Evolutionary conservation across 2,797 vertebrate genomes (phyloP).

Genomic region (Diglossa cyanea): DNA sequence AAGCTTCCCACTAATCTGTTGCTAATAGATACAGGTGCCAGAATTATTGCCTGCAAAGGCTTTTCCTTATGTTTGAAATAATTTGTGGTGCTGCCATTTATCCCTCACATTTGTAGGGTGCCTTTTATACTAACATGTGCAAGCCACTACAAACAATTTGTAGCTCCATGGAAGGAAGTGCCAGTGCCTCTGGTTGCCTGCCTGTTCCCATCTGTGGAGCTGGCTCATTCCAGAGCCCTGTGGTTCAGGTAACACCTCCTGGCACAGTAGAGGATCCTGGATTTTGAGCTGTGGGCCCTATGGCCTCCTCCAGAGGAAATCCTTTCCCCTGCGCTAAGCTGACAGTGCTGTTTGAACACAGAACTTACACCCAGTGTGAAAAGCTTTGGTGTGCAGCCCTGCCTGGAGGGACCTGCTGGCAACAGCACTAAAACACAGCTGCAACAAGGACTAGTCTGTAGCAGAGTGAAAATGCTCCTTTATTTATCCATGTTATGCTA

Average conservation of each 20-base stretch:
- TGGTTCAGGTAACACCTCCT: background rate
- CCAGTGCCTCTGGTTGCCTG: background rate
- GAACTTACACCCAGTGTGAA: background rate
- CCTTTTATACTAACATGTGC: background rate
- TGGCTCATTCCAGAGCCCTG: background rate
- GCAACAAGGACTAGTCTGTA: background rate
- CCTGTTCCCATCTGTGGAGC: background rate
- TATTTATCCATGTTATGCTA: background rate
- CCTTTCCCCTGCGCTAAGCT: background rate
- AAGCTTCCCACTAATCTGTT: slow-evolving; percentile 15
- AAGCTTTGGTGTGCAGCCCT: background rate
- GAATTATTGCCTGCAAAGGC: background rate
- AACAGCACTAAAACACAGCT: background rate
- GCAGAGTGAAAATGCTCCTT: background rate
- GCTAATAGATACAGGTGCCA: background rate
- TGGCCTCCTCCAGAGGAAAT: background rate
- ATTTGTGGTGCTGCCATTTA: background rate
- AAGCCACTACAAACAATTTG: background rate
- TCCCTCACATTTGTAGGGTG: background rate
- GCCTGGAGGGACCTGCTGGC: background rate
- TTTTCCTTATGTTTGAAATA: background rate
- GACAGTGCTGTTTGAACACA: background rate
- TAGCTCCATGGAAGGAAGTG: background rate
- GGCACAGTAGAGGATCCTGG: background rate
- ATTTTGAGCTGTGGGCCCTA: background rate